Conservation (phyloP, 2,113 vertebrate species). For the Coptodon bakossiorum region DNA sequence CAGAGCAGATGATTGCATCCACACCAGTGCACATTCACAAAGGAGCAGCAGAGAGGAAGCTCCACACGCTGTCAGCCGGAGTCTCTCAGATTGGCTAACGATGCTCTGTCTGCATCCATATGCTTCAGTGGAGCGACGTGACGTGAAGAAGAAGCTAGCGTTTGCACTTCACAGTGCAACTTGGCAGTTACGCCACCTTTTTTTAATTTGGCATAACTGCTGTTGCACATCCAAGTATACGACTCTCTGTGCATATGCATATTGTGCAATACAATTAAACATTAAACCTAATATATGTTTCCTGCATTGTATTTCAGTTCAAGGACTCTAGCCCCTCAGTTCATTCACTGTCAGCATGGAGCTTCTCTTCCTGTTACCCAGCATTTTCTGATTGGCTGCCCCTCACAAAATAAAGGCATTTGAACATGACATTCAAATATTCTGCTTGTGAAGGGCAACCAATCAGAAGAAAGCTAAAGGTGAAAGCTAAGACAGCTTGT, state of each 20-base stretch:
- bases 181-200: background rate
- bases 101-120: background rate
- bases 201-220: background rate
- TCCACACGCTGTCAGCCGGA: slow-evolving; percentile 18
- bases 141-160: background rate
- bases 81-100: background rate
- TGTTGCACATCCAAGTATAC: background rate
- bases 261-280: background rate
- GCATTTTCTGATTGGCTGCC: background rate
- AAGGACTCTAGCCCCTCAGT: background rate
- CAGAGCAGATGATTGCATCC: slow-evolving; percentile 54
- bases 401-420: background rate
- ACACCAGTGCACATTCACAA: slow-evolving; percentile 68
- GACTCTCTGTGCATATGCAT: background rate
- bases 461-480: background rate
- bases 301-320: background rate
- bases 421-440: background rate
- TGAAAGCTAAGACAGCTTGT: background rate
- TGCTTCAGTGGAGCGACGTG: background rate
- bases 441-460: background rate
- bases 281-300: background rate
- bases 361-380: background rate
- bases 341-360: background rate
- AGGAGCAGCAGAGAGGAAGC: slow-evolving; percentile 33
- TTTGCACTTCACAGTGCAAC: background rate